Evolutionary conservation across 1,140 invertebrate genomes (phyloP), one percentile per base, ranked within the genome.

Genomic region (Drosophila aff.): DNA sequence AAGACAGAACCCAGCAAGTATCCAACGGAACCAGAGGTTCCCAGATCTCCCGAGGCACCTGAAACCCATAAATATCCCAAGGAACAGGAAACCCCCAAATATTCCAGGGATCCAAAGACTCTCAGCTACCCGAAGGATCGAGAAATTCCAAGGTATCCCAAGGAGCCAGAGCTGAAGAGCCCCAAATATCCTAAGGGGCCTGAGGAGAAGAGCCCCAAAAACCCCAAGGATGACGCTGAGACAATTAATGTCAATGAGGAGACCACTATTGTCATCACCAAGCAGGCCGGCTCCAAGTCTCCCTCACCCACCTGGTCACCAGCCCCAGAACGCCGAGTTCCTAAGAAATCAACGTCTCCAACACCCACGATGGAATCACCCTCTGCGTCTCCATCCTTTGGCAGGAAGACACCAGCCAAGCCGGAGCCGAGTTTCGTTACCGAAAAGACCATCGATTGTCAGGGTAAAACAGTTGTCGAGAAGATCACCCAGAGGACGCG

Each of bases 371-470:
- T n/a, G 9, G 23, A 53, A 26, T 62, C 40, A 2, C 63, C 64
- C 11, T 62, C 58, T 3, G 16, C 11, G 0, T 66, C 63, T 2
- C 40, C 63, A 0, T 15, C 60, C 13, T 38, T 46, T 36, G 59
- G 11, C 4, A 43, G 38, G 6, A 66, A 63, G 11, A 9, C 16
- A 26, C 66, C 62, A 11, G 10, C 5, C 23, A 62, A 73, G 4
- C 52, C 59, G 0, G 69, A 73, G 46, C 33, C 71, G 0, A 81
- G 50, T 31, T 91, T 65, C 41, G 62, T 91, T 2, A 75, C 84
- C 21, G 84, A 91, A 38, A 91, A 80, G 43, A 53, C 81, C 2
- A 91, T 84, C 8, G 73, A 81, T 43, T 87, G 80, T 43, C 74
- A 74, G 46, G 72, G 33, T 7, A 91, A 83, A 46, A 91, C 77